These are phyloP conservation scores for Semicossyphus pulcher DNA, from an alignment of 2,113 vertebrate genomes.

Conservation along the genomic window DNA sequence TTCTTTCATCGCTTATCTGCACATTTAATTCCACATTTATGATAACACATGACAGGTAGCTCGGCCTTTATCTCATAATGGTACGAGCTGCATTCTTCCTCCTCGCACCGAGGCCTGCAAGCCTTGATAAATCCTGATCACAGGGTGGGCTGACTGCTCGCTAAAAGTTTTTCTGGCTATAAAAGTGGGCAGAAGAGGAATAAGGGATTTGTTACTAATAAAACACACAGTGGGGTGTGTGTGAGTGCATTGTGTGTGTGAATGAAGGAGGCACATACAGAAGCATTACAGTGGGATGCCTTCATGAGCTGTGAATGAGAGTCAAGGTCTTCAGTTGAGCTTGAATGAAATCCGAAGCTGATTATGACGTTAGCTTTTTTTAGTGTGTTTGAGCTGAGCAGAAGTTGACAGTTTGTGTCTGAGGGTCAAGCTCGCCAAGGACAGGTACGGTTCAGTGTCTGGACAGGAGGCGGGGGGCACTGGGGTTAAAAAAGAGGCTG, in stretches of 20 bases:
- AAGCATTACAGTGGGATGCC: not conserved
- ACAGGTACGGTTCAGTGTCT: constrained; percentile 67
- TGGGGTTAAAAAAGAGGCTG: constrained; percentile 33
- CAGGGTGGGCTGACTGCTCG: constrained; percentile 55
- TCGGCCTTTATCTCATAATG: constrained; percentile 71
- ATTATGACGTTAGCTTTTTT: constrained; percentile 39
- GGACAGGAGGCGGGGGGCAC: constrained; percentile 71
- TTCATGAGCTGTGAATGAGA: constrained; percentile 18
- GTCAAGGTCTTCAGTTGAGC: constrained; percentile 25
- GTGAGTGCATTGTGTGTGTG: constrained; percentile 25
- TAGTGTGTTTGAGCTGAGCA: constrained; percentile 16
- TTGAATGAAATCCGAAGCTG: constrained; percentile 32
- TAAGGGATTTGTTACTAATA: constrained; percentile 12
- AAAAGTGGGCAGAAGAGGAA: constrained; percentile 41
- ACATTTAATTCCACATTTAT: constrained; percentile 79
- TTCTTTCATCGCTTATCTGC: constrained; percentile 79
- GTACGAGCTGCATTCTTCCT: constrained; percentile 75
- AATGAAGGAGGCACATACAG: constrained; percentile 1
- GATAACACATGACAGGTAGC: constrained; percentile 81
- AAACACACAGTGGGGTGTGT: constrained; percentile 17
- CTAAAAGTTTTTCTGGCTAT: constrained; percentile 61
- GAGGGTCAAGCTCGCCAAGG: constrained; percentile 61
- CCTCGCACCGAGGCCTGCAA: constrained; percentile 16
- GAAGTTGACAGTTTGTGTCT: constrained; percentile 42
- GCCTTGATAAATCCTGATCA: constrained; percentile 52